A percentile compares a stretch with the other conserved stretches of the same genome.
Conservation (phyloP, 2,888 invertebrate genomes). For the Caenorhabditis sp. region DNA sequence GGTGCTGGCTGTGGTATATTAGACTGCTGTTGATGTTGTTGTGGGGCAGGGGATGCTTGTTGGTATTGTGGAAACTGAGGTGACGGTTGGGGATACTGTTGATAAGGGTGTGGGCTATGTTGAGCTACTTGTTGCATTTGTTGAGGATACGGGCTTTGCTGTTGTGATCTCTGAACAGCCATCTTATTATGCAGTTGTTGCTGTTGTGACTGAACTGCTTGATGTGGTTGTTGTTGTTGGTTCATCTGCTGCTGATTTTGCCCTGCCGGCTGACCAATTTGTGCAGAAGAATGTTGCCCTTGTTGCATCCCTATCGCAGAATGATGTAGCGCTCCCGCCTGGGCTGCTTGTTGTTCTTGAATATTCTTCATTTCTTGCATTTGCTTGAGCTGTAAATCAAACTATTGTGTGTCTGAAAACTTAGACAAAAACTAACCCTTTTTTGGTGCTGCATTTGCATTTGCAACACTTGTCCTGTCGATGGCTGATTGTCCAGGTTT, state of each 20-base stretch:
- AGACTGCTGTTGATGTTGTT: conserved; percentile 38
- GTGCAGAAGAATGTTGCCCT: neutral
- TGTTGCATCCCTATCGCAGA: conserved; percentile 33
- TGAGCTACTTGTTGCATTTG: conserved; percentile 36
- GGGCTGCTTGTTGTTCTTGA: conserved; percentile 31
- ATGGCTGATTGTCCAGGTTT: conserved; percentile 49
- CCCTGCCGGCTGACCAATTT: conserved; percentile 8
- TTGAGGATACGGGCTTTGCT: conserved; percentile 29
- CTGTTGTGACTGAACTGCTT: conserved; percentile 16
- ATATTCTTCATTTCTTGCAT: conserved; percentile 24
- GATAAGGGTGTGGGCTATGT: conserved; percentile 23
- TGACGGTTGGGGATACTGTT: conserved; percentile 51
- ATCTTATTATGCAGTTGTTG: conserved; percentile 21
- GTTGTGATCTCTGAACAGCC: conserved; percentile 24
- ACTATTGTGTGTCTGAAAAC: no score
- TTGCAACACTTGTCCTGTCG: conserved; percentile 70
- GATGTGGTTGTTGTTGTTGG: conserved; percentile 13
- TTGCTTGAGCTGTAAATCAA: conserved; percentile 28
- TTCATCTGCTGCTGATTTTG: conserved; percentile 7
- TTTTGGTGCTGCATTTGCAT: conserved; percentile 68
- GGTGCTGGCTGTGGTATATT: conserved; percentile 9
- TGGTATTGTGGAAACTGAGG: conserved; percentile 45
- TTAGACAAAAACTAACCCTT: conserved; percentile 33
- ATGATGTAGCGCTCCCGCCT: conserved; percentile 45
- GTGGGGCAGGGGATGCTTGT: conserved; percentile 27